These are phyloP conservation scores for Hirundo rustica DNA, from an alignment of 2,797 vertebrate genomes.

Conservation along the genomic window DNA sequence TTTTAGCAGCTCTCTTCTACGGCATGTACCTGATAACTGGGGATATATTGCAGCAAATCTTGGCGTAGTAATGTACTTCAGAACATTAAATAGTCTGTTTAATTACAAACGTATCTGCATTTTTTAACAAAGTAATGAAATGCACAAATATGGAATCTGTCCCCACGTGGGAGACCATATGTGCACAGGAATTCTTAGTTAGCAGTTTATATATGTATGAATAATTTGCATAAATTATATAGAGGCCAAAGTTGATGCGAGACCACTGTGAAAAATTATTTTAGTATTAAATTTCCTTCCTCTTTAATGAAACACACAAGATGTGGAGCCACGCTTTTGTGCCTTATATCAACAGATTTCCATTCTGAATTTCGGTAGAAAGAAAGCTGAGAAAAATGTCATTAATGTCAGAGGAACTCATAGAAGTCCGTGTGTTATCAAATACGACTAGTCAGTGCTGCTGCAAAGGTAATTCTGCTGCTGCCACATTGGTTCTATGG, in stretches of 20 bases:
- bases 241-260: neutral
- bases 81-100: neutral
- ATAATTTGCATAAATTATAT: neutral
- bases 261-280: neutral
- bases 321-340: neutral
- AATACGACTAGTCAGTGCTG: neutral
- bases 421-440: neutral
- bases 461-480: neutral
- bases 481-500: neutral
- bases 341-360: neutral
- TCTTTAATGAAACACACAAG: neutral
- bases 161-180: neutral
- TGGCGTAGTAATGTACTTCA: neutral
- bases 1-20: neutral
- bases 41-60: neutral
- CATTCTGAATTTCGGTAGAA: neutral
- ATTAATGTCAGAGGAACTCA: neutral
- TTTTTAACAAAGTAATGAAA: neutral
- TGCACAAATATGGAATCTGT: neutral
- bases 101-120: neutral
- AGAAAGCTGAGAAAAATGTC: neutral
- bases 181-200: neutral
- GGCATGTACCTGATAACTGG: neutral
- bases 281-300: neutral
- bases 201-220: neutral